These are phyloP conservation scores for Lepisosteus oculatus DNA, from an alignment of 2,113 vertebrate genomes.

Conservation along the genomic window DNA sequence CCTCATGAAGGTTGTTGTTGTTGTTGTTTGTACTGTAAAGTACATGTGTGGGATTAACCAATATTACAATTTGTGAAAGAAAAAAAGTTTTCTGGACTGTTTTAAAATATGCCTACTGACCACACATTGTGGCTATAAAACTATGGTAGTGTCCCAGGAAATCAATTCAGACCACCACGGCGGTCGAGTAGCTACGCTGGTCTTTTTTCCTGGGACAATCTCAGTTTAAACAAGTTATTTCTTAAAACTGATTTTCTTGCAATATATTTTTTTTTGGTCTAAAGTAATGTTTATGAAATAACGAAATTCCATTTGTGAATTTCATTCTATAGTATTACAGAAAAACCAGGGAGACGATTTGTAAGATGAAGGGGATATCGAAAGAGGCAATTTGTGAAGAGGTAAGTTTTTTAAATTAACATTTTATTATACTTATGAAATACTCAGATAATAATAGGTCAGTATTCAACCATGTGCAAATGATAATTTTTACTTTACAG, in stretches of 20 bases:
- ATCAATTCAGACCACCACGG: background rate
- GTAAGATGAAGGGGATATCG: background rate
- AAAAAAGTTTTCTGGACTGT: background rate
- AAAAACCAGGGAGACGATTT: constrained; percentile 4
- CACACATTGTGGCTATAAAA: background rate
- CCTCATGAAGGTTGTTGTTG: too few relatives aligned
- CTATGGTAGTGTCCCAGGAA: background rate
- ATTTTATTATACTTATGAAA: background rate
- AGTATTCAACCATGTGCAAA: too few relatives aligned
- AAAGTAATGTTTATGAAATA: too few relatives aligned
- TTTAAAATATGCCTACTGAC: background rate
- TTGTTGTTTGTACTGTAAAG: too few relatives aligned
- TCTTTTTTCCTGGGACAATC: too few relatives aligned
- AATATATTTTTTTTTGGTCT: too few relatives aligned
- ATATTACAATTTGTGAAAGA: background rate
- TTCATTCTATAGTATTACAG: background rate
- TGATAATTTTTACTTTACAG: too few relatives aligned
- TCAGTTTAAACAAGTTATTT: background rate
- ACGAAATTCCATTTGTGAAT: background rate
- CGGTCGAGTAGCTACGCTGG: background rate
- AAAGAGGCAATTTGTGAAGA: background rate
- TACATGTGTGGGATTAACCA: too few relatives aligned
- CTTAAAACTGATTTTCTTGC: too few relatives aligned
- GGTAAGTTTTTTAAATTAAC: constrained; percentile 4
- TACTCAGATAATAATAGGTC: too few relatives aligned